These are phyloP conservation scores for Bombycilla garrulus DNA, from an alignment of 2,113 vertebrate species.

Conservation along the genomic window DNA sequence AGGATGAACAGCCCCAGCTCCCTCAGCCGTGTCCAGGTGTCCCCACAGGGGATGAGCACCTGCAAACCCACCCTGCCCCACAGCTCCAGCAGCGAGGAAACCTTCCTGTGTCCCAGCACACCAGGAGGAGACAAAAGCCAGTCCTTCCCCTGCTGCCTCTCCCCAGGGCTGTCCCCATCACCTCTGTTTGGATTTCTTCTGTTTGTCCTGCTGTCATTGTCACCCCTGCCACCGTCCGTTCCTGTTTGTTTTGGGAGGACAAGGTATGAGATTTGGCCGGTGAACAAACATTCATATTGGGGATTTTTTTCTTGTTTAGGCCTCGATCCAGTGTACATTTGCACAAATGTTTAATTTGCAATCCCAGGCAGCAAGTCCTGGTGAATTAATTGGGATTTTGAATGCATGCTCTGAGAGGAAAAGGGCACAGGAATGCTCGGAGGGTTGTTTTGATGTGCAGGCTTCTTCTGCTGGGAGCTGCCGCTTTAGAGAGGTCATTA, in stretches of 20 bases:
- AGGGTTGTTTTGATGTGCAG: not conserved
- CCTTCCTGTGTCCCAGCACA: not conserved
- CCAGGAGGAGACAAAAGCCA: not conserved
- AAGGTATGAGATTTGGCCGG: not conserved
- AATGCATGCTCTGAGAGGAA: not conserved
- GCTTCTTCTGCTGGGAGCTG: not conserved
- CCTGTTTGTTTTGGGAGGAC: not conserved
- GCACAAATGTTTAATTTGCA: not conserved
- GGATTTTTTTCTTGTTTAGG: not conserved
- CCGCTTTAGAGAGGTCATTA: not conserved
- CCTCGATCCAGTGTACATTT: not conserved
- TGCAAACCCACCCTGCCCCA: rapidly evolving
- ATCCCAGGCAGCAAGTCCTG: not conserved
- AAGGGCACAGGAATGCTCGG: not conserved
- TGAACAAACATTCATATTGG: not conserved
- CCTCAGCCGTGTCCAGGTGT: not conserved
- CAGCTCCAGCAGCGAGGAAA: not conserved
- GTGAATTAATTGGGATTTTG: not conserved
- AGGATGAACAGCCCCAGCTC: not conserved
- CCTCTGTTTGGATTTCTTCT: not conserved
- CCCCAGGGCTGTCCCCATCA: not conserved
- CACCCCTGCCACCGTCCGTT: rapidly evolving
- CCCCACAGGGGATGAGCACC: rapidly evolving
- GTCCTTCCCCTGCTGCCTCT: not conserved
- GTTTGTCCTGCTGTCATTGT: not conserved